Evolutionary conservation across 2,797 vertebrate species (phyloP).

Genomic region (Coilia nasus): DNA sequence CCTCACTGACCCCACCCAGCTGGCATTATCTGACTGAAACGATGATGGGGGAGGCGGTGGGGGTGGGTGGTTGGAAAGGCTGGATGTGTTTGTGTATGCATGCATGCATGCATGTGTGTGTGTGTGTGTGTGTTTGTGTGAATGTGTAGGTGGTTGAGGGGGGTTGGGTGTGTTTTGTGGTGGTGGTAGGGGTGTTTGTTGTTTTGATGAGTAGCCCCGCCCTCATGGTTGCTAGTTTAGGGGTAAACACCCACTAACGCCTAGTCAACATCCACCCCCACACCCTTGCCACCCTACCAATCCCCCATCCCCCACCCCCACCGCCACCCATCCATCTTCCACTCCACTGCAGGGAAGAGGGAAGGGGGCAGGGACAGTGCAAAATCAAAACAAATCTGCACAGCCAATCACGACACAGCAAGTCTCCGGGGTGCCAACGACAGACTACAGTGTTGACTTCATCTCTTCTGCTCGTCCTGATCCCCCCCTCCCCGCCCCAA

Average conservation of each 20-base stretch:
- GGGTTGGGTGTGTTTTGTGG: too few species aligned
- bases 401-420: conserved; percentile 35
- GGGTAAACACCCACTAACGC: conserved; percentile 63
- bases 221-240: conserved; percentile 48
- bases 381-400: conserved; percentile 65
- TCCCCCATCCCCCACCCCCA: conserved; percentile 34
- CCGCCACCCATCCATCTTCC: background rate
- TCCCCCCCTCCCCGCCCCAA: too few species aligned
- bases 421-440: conserved; percentile 20
- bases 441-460: conserved; percentile 24
- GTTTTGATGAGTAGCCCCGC: conserved; percentile 55
- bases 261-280: conserved; percentile 44
- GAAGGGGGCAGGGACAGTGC: background rate
- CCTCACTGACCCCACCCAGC: conserved; percentile 38
- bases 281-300: background rate
- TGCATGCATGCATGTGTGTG: background rate
- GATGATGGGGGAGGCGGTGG: background rate
- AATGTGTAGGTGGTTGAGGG: too few species aligned
- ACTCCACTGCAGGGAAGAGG: conserved; percentile 39
- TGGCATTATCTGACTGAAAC: conserved; percentile 6
- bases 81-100: background rate
- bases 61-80: background rate
- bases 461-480: background rate
- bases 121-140: background rate
- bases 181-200: conserved; percentile 17